These are phyloP conservation scores for Belonocnema kinseyi DNA, from an alignment of 1,140 invertebrate species.

Conservation along the genomic window DNA sequence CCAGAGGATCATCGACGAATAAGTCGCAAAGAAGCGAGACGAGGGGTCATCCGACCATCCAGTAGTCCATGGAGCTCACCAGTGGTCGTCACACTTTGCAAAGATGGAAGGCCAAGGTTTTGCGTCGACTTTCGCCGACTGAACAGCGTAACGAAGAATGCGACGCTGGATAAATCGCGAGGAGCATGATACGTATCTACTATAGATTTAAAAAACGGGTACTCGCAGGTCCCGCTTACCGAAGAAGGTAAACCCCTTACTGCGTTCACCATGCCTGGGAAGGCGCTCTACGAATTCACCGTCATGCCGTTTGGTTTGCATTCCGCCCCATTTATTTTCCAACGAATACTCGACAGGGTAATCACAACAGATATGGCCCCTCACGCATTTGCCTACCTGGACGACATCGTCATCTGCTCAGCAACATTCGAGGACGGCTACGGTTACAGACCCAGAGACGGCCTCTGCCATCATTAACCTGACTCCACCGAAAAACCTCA, in stretches of 20 bases:
- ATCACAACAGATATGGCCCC: no score
- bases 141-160: conserved; percentile 52
- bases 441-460: conserved; percentile 48
- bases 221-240: conserved; percentile 59
- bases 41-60: neutral
- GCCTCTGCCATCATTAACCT: neutral
- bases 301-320: conserved; percentile 58
- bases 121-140: conserved; percentile 50
- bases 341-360: no score
- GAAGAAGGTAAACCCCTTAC: conserved; percentile 39
- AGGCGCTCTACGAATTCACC: neutral
- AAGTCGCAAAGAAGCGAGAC: neutral
- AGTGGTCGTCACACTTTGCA: neutral
- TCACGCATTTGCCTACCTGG: no score
- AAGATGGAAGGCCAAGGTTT: neutral
- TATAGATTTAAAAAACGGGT: conserved; percentile 68
- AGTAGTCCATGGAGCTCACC: neutral
- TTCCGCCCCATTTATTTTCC: conserved; percentile 52
- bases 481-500: neutral
- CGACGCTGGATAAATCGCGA: conserved; percentile 57
- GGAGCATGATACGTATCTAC: conserved; percentile 64
- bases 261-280: conserved; percentile 43
- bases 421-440: conserved; percentile 40
- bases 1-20: neutral
- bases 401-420: conserved; percentile 39